Evolutionary conservation across 1,140 invertebrate genomes (phyloP), one percentile per base, ranked within the genome.

Genomic region (Drosophila nasuta): DNA sequence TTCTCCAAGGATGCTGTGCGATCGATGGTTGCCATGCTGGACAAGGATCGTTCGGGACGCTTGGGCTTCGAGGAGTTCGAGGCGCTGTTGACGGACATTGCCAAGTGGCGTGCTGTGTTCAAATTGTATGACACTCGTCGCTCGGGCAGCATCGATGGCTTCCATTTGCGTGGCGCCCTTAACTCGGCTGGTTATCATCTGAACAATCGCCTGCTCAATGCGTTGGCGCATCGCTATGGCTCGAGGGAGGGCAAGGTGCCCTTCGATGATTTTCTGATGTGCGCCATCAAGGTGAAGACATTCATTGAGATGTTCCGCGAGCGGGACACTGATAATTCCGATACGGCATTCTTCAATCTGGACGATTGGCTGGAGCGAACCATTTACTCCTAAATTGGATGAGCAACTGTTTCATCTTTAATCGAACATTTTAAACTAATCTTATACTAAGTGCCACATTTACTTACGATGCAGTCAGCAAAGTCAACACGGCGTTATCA

Each of bases 191-290:
- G 98, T 4, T 98, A 98, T 92, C 95, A 95, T 51, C 93, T 99
- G 56, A 99, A 99, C 93, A 97, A 98, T 92, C 95, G 96, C 79
- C 95, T 98, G 38, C 94, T 98, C 15, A 97, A 97, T 92, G 96
- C 97, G 17, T 93, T 99, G 46, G 97, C 97, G 33, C 96, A 98
- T 93, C 95, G 98, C 79, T 99, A 98, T 93, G 96, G 97, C 8
- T 96, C 96, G 64, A 95, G 95, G 69, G 95, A 97, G 68, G 97
- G 97, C 5, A 95, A 95, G 89, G 96, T 99, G 63, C 94, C 96
- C 46, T 99, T 99, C 93, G 97, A 98, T 82, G 98, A 99, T 92
- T 99, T 98, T 93, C 96, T 99, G 72, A 96, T 98, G 95, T 98
- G 98, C 93, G 95, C 97, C 43, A 96, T 98, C 57, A 96, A 97